Evolutionary conservation across 2,888 invertebrate species (phyloP).

Genomic region (Macroteleia sp.): DNA sequence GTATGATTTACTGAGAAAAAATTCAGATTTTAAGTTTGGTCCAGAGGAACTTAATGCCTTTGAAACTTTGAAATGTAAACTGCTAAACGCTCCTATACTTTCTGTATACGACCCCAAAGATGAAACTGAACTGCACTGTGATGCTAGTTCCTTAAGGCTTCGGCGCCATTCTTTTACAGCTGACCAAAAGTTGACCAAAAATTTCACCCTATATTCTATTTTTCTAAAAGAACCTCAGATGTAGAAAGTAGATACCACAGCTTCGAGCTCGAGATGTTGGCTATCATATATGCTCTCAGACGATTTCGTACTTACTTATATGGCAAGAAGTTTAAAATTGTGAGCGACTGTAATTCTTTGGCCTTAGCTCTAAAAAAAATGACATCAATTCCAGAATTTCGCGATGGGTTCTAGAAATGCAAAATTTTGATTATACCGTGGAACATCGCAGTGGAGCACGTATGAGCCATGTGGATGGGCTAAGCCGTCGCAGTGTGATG

Average conservation of each 20-base stretch:
- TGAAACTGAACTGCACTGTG: constrained; percentile 22
- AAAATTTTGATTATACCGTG: too few relatives aligned
- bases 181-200: not conserved
- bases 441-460: too few relatives aligned
- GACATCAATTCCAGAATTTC: too few relatives aligned
- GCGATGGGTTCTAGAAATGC: too few relatives aligned
- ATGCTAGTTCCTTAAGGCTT: constrained; percentile 7
- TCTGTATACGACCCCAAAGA: not conserved
- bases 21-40: not conserved
- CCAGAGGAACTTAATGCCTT: not conserved
- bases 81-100: not conserved
- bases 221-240: constrained; percentile 6
- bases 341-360: not conserved
- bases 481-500: too few relatives aligned
- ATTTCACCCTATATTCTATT: constrained; percentile 22
- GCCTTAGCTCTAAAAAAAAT: too few relatives aligned
- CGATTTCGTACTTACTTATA: constrained; percentile 8
- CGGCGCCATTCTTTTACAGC: constrained; percentile 3
- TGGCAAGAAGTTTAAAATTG: constrained; percentile 1
- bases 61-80: not conserved
- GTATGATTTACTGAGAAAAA: constrained; percentile 2
- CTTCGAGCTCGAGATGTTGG: constrained; percentile 24
- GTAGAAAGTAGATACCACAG: constrained; percentile 15
- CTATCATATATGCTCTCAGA: constrained; percentile 8
- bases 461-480: too few relatives aligned